Base-by-base conservation (phyloP, 1,140 invertebrate species). In the Delia radicum region DNA sequence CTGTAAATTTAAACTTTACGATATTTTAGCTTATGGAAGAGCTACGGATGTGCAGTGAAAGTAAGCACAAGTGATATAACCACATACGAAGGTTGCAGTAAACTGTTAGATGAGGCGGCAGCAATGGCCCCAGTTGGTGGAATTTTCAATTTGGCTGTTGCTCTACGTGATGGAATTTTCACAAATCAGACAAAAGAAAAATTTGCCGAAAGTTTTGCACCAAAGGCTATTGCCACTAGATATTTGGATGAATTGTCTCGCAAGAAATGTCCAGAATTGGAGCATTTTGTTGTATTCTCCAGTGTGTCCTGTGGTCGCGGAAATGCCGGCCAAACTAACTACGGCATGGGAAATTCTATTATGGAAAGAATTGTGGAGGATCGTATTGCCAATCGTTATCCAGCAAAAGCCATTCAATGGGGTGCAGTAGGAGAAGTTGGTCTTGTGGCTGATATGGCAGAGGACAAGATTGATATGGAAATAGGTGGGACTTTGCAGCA, bases 291-390 rank as follows among this genome's bases (percentile, higher is more conserved):
- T 4, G 91, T 95, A 24, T 97, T 97, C 86, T 97, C 95, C 1
- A 96, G 94, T 63, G 93, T 97, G 3, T 93, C 92, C 31, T 96
- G 94, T 86, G 95, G 95, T 6, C 89, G 94, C 65, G 96, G 96
- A 76, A 97, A 97, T 86, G 91, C 92, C 55, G 95, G 95, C 3
- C 95, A 97, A 86, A 91, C 93, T 0, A 97, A 96, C 86, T 97
- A 98, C 84, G 96, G 92, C 42, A 90, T 92, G 87, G 89, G 91
- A 7, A 93, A 93, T 85, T 92, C 91, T 0, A 87, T 92, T 12
- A 93, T 93, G 92, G 92, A 93, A 85, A 88, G 91, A 75, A 90
- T 93, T 71, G 92, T 92, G 79, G 92, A 93, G 80, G 78, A 85
- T 78, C 13, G 74, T 29, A 84, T 87, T 77, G 82, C 82, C 21